Evolutionary conservation across 2,888 invertebrate species (phyloP).

Genomic region (Sarcophaga subvicina): DNA sequence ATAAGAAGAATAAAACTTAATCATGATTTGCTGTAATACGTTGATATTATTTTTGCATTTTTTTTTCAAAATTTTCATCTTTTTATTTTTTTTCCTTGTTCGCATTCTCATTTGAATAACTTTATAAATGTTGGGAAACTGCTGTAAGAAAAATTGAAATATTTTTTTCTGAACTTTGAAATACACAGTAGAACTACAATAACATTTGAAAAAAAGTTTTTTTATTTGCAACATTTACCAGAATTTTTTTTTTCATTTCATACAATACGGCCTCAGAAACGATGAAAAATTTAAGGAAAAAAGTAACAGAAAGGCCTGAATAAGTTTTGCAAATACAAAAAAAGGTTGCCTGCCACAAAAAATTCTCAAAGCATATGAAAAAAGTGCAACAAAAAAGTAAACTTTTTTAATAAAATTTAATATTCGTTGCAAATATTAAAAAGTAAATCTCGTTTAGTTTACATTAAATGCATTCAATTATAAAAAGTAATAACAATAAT

Average conservation of each 20-base stretch:
- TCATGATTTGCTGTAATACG: neutral
- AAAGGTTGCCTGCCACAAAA: neutral
- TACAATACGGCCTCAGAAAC: neutral
- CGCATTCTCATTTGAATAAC: conserved; percentile 44
- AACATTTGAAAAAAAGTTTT: neutral
- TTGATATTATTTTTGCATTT: too few species aligned
- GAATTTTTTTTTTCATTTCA: conserved; percentile 9
- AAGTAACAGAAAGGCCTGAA: conserved; percentile 13
- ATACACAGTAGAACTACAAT: neutral
- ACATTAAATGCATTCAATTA: neutral
- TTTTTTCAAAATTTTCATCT: neutral
- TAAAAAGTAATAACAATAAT: neutral
- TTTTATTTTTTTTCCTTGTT: conserved; percentile 1
- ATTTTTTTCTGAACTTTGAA: conserved; percentile 44
- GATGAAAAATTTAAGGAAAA: neutral
- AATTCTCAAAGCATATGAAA: conserved; percentile 7
- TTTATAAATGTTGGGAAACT: conserved; percentile 42
- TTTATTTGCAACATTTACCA: neutral
- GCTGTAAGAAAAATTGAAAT: conserved; percentile 29
- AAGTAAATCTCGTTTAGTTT: neutral
- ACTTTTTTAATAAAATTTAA: neutral
- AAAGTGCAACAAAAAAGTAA: too few species aligned
- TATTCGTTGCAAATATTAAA: neutral
- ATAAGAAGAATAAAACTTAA: neutral
- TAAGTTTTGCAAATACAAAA: conserved; percentile 18